Evolutionary conservation across 2,113 vertebrate genomes (phyloP).

Genomic region (Sylvia atricapilla): DNA sequence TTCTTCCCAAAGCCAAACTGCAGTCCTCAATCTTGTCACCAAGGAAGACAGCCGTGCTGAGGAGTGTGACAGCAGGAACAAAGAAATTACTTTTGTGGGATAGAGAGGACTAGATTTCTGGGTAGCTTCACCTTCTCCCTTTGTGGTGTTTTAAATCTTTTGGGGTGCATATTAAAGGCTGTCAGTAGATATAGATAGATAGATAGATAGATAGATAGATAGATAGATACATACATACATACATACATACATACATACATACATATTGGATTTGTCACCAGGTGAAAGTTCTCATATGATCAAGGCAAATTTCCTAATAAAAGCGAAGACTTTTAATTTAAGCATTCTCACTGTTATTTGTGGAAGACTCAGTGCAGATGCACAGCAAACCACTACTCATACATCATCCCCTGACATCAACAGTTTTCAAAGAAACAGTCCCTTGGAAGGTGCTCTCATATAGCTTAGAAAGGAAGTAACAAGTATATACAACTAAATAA

Average conservation of each 20-base stretch:
- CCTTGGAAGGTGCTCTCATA: not conserved
- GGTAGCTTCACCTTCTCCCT: not conserved
- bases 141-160: not conserved
- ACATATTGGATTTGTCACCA: not conserved
- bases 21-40: not conserved
- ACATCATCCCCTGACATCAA: not conserved
- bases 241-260: no score
- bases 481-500: not conserved
- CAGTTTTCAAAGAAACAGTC: not conserved
- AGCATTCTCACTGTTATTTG: not conserved
- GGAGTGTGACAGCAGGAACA: not conserved
- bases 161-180: not conserved
- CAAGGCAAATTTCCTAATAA: slow-evolving; percentile 7
- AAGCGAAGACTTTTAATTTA: slow-evolving; percentile 1
- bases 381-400: not conserved
- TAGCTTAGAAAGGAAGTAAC: not conserved
- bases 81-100: not conserved
- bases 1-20: not conserved
- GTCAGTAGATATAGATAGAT: not conserved
- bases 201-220: no score
- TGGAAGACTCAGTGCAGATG: not conserved
- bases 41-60: rapidly evolving
- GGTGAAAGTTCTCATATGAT: not conserved
- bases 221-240: no score
- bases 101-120: not conserved